These are phyloP conservation scores for Dioctria linearis DNA, from an alignment of 2,888 invertebrate genomes.

Conservation along the genomic window DNA sequence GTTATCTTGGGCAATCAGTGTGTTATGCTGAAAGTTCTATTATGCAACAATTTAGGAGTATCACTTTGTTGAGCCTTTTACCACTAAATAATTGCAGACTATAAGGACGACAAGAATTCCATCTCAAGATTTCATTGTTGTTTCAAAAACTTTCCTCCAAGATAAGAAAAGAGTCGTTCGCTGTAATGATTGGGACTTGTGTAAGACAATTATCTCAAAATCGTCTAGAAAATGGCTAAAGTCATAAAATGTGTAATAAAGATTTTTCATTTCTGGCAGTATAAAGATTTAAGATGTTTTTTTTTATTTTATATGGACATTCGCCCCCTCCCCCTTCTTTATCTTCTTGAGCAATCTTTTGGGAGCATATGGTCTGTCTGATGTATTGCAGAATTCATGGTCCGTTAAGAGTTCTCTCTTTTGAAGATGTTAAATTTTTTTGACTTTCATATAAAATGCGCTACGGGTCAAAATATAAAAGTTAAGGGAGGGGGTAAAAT, in stretches of 20 bases:
- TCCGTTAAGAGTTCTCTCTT: constrained; percentile 32
- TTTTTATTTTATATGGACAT: constrained; percentile 6
- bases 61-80: constrained; percentile 37
- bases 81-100: constrained; percentile 24
- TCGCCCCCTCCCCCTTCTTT: neutral
- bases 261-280: constrained; percentile 43
- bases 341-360: constrained; percentile 1
- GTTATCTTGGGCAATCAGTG: constrained; percentile 13
- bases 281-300: constrained; percentile 26
- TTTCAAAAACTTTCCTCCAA: constrained; percentile 6
- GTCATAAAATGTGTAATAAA: constrained; percentile 40
- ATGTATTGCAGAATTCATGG: constrained; percentile 1
- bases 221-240: constrained; percentile 5
- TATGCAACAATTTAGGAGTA: constrained; percentile 40
- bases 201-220: constrained; percentile 36
- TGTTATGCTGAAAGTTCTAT: constrained; percentile 13
- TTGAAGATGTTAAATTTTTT: constrained; percentile 33
- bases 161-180: constrained; percentile 36
- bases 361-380: neutral
- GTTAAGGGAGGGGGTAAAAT: constrained; percentile 4
- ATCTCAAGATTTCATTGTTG: constrained; percentile 23
- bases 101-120: constrained; percentile 20
- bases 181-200: constrained; percentile 35
- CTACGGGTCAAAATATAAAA: constrained; percentile 10
- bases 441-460: constrained; percentile 18